Base-by-base conservation (phyloP, 2,888 invertebrate genomes). In the Drosophila nr. fundita region DNA sequence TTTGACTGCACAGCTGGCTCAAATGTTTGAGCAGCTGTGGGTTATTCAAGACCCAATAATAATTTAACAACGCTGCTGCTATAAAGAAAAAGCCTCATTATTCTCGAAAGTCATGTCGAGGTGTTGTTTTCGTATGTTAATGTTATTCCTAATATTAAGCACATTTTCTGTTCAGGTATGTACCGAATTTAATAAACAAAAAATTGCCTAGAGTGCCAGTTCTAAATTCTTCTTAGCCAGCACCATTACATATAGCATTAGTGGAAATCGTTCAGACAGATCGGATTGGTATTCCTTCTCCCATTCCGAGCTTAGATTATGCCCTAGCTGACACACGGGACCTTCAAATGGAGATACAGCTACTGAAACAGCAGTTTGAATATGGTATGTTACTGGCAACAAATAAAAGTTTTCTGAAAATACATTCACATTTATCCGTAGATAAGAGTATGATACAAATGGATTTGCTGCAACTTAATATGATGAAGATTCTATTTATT, bases 401-500 rank as follows among this genome's bases (percentile, higher is more conserved):
- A 36, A 11, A 2, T n/a, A 29, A 18, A 8, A 11, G 4, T 10
- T 58, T 21, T 30, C 18, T 7, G 34, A 34, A 21, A 48, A 30
- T 10, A 21, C 27, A n/a, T 52, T 61, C 2, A 2, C 7, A 38
- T 42, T 32, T 55, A 13, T 18, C 10, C 4, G 0, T 7, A 87
- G 84, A 74, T 42, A 8, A 52, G 2, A 58, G 45, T 21, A 18
- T 68, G 3, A 0, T 68, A 6, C 40, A 57, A 15, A 84, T 85
- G 80, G 70, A 75, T 8, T 32, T 82, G 29, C 27, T 89, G 57
- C 88, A 85, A 36, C 11, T 82, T 0, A 89, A 89, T 21, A 30
- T 85, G 38, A 42, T 89, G 38, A 87, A 89, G 49, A 40, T 85
- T n/a, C 32, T 89, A 13, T 10, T 87, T 4, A 50, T 64, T 10